phyloP scores from a whole-genome alignment of 2,797 vertebrate genomes.

The Rachycentron canadum region DNA sequence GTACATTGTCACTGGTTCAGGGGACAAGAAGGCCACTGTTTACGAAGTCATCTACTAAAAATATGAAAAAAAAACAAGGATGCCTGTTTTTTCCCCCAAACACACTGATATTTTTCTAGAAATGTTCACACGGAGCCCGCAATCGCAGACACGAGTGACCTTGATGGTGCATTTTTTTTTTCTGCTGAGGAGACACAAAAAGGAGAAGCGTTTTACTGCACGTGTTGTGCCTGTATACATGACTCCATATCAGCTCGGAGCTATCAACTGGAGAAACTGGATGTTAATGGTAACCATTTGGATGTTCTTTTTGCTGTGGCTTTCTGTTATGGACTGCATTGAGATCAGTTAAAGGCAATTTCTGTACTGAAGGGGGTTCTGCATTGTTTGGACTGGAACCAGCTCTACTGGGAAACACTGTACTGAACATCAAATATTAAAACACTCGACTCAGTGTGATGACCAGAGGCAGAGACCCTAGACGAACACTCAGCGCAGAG shows the following conservation, averaged over 20 bases:
- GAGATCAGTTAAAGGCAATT: conserved; percentile 47
- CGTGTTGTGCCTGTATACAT: conserved; percentile 46
- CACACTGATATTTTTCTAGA: conserved; percentile 27
- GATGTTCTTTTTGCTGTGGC: conserved; percentile 36
- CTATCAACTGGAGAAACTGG: conserved; percentile 42
- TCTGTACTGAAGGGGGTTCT: conserved; percentile 50
- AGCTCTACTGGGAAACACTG: conserved; percentile 40
- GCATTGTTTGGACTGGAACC: conserved; percentile 35
- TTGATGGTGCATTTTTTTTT: conserved; percentile 24
- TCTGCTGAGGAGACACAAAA: conserved; percentile 33
- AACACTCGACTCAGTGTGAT: conserved; percentile 18
- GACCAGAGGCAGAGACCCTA: not conserved
- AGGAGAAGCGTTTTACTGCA: conserved; percentile 43
- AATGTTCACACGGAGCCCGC: conserved; percentile 37
- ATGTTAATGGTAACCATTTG: conserved; percentile 27
- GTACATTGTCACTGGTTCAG: conserved; percentile 90
- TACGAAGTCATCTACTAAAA: conserved; percentile 89
- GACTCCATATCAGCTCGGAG: conserved; percentile 36
- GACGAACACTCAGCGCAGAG: conserved; percentile 4
- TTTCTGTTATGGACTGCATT: conserved; percentile 38
- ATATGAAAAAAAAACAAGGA: conserved; percentile 28
- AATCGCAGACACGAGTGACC: conserved; percentile 26
- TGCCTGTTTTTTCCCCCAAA: conserved; percentile 17
- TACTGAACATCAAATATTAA: conserved; percentile 23
- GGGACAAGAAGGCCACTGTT: conserved; percentile 90